These are phyloP conservation scores for Xyrauchen texanus DNA, from an alignment of 2,113 vertebrate species.

Conservation along the genomic window DNA sequence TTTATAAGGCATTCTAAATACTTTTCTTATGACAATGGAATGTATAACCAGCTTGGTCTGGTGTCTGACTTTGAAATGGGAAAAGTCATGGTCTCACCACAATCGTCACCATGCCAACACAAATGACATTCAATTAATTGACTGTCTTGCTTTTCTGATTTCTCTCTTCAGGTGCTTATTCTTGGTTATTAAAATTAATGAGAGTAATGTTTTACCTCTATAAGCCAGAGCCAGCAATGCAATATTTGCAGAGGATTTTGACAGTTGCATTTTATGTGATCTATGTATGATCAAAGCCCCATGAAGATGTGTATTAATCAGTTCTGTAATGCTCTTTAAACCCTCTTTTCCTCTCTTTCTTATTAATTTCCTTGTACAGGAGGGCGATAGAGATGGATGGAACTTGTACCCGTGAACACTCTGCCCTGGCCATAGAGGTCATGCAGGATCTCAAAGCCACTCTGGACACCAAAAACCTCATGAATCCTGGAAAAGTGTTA, in stretches of 20 bases:
- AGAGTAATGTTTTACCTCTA: background rate
- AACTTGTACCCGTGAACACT: conserved; percentile 92
- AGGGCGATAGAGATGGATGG: conserved; percentile 82
- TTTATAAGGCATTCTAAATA: no score
- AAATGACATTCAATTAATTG: no score
- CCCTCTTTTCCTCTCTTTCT: background rate
- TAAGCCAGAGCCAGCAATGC: background rate
- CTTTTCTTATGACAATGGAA: no score
- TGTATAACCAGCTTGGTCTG: no score
- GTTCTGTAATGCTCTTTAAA: background rate
- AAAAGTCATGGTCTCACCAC: no score
- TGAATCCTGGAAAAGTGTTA: conserved; percentile 84
- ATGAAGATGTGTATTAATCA: background rate
- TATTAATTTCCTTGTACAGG: conserved; percentile 68
- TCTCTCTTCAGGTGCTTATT: no score
- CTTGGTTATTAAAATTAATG: background rate
- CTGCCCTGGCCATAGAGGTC: conserved; percentile 72
- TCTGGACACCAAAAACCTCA: conserved; percentile 85
- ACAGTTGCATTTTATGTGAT: background rate
- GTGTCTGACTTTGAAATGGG: no score
- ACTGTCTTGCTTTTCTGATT: no score
- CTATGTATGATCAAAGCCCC: background rate
- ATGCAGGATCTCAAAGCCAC: conserved; percentile 83
- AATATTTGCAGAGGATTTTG: background rate
- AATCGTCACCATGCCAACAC: no score